phyloP scores from a whole-genome alignment of 2,888 invertebrate species.

The Drosophila meridiana region DNA sequence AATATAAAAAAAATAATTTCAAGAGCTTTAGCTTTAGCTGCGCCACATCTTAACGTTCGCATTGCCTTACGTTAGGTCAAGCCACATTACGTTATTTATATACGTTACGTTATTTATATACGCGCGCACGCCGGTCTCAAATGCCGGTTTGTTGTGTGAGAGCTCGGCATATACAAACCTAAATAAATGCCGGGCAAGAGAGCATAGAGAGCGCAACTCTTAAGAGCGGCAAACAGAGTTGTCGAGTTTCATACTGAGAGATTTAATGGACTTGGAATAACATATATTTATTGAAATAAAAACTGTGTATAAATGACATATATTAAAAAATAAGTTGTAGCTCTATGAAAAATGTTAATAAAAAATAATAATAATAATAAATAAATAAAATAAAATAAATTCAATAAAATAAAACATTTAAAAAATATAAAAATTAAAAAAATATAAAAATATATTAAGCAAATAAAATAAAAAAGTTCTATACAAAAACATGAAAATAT shows the following conservation, averaged over 20 bases:
- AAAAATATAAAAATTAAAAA: too few relatives aligned
- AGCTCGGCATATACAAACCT: conserved; percentile 19
- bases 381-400: too few relatives aligned
- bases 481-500: too few relatives aligned
- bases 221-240: conserved; percentile 63
- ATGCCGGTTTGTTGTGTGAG: conserved; percentile 59
- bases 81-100: conserved; percentile 10
- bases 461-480: background rate
- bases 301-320: background rate
- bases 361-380: too few relatives aligned
- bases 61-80: background rate
- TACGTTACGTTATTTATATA: conserved; percentile 39
- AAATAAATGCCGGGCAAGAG: conserved; percentile 63
- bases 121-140: conserved; percentile 41
- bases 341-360: too few relatives aligned
- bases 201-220: conserved; percentile 16
- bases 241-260: conserved; percentile 27
- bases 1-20: conserved; percentile 1
- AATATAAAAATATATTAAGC: background rate
- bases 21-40: conserved; percentile 1
- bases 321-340: too few relatives aligned
- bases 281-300: too few relatives aligned
- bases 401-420: too few relatives aligned
- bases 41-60: background rate
- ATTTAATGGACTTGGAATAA: too few relatives aligned